Conservation (phyloP, 2,888 invertebrate genomes). For the Yponomeuta plumbellus region DNA sequence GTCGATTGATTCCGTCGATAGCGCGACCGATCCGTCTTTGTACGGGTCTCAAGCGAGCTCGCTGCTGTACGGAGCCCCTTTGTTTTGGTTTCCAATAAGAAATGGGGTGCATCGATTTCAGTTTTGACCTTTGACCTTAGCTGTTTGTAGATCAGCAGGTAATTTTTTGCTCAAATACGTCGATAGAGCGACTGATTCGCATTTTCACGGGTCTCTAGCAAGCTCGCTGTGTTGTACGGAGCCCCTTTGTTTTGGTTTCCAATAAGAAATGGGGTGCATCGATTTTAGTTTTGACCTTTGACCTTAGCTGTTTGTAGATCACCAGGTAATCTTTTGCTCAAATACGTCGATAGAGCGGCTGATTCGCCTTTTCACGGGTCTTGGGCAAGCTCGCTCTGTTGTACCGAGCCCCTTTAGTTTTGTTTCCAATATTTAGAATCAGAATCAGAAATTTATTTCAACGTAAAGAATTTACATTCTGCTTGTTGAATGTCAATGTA, state of each 20-base stretch:
- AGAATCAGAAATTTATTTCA: too few species aligned
- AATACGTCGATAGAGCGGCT: slow-evolving; percentile 1
- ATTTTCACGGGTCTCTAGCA: not conserved
- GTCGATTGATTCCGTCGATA: slow-evolving; percentile 18
- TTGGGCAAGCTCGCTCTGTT: not conserved
- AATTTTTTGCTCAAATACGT: not conserved
- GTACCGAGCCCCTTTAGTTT: not conserved
- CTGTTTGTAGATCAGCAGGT: too few species aligned
- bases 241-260: not conserved
- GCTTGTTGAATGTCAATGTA: too few species aligned
- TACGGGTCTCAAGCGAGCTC: not conserved
- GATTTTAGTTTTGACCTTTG: too few species aligned
- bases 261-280: not conserved
- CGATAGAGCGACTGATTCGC: slow-evolving; percentile 8
- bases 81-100: not conserved
- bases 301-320: too few species aligned
- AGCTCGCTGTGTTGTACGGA: not conserved
- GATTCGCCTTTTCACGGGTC: slow-evolving; percentile 2
- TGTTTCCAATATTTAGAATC: not conserved
- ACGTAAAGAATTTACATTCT: too few species aligned
- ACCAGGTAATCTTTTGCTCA: not conserved
- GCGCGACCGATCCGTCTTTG: slow-evolving; percentile 9
- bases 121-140: too few species aligned
- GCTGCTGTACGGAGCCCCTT: not conserved
- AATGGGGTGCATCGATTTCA: too few species aligned